Base-by-base conservation (phyloP, 2,797 vertebrate genomes). In the Acrossocheilus fasciatus region DNA sequence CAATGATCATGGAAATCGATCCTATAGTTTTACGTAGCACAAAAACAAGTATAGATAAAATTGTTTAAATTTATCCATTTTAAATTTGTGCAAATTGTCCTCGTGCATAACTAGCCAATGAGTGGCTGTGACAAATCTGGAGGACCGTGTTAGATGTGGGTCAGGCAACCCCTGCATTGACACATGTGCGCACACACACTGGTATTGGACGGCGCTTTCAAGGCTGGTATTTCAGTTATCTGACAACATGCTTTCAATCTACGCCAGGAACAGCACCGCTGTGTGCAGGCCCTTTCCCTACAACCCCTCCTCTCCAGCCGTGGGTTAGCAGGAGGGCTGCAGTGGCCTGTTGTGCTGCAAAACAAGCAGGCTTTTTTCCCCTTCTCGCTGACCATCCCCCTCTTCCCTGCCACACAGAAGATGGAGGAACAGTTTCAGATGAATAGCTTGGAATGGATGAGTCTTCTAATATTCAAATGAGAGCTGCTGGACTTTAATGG, bases 241-340 rank as follows among this genome's bases (percentile, higher is more conserved):
- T 90, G 90, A 82, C 85, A 87, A 87, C 89, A 82, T 66, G 83
- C 90, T 92, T 86, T 91, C 89, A 86, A 85, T 84, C 91, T 89
- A 91, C 91, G 91, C 88, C 91, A 92, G 69, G 87, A 86, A 90
- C 86, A 91, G 87, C 91, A 86, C 89, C 86, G 83, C 85, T 91
- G 85, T 91, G 87, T 47, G 87, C 91, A 87, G 87, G 81, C 68
- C 77, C 86, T 39, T 73, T 81, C 80, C 85, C 89, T 85, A 87
- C 82, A 85, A 76, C 87, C 77, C 84, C 89, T 88, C 89, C 91
- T 90, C 92, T 87, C 74, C 75, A 92, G 92, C 92, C 90, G 91
- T 93, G 93, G 95, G 94, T 94, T 95, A 95, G 94, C 93, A 91
- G 90, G 94, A 93, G 93, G 93, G 93, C 93, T 94, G 93, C 93